Conservation (phyloP, 2,113 vertebrate genomes). For the Brienomyrus longianalis region DNA sequence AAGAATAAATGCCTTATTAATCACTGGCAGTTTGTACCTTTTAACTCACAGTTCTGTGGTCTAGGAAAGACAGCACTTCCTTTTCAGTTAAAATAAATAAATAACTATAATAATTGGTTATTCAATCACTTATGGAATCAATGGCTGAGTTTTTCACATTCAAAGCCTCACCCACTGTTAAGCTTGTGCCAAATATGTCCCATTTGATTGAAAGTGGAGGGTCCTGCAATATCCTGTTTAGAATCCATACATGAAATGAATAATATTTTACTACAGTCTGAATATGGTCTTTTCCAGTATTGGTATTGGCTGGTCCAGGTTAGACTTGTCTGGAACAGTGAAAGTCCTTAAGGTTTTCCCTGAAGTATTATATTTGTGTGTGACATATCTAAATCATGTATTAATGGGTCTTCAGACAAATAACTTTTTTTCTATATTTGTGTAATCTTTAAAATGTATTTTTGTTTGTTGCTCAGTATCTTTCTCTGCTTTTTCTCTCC, state of each 20-base stretch:
- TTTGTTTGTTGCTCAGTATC: background rate
- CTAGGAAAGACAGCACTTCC: background rate
- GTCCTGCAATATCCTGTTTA: background rate
- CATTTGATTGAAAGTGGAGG: background rate
- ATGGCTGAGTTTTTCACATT: slow-evolving; percentile 6
- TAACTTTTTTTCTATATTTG: background rate
- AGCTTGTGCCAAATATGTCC: background rate
- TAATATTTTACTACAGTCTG: background rate
- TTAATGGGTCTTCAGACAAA: background rate
- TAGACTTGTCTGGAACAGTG: background rate
- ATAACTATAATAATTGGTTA: slow-evolving; percentile 17
- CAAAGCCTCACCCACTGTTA: background rate
- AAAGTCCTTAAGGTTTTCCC: background rate
- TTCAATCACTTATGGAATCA: slow-evolving; percentile 15
- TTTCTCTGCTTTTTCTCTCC: slow-evolving; percentile 37
- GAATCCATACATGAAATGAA: background rate
- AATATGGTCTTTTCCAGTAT: background rate
- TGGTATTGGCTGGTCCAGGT: background rate
- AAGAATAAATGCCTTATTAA: slow-evolving; percentile 38
- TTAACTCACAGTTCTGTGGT: slow-evolving; percentile 1
- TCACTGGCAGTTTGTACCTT: slow-evolving; percentile 25
- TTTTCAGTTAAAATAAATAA: background rate
- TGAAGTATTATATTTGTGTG: background rate
- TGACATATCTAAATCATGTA: background rate
- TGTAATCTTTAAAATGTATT: background rate